Base-by-base conservation (phyloP, 2,113 vertebrate species). In the Rattus rattus region DNA sequence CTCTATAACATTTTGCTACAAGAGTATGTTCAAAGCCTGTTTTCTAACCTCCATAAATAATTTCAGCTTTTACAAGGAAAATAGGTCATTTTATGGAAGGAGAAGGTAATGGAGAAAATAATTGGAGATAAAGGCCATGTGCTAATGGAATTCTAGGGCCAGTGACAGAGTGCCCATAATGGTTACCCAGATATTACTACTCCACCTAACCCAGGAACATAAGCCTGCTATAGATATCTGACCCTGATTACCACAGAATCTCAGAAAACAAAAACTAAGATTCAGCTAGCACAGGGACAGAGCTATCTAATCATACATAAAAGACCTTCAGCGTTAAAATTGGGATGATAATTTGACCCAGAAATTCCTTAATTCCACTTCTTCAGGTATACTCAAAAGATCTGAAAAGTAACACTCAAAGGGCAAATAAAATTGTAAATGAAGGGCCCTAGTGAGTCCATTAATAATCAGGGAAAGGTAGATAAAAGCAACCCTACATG, bases 31-130 rank as follows among this genome's bases (percentile, higher is more conserved):
- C 80, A 33, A 84, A 30, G 28, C 73, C 59, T 65, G 14, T 65
- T 85, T 76, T 36, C 49, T 54, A 39, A 24, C 20, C 67, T 81
- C 26, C 3, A 1, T 24, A 30, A 52, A 94, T 69, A 36, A 39
- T 87, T 12, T 61, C 80, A 16, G 54, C 81, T 95, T 96, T 95
- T 75, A 63, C 61, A 81, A 72, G 61, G 52, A 93, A 96, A 76
- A 65, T 39, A 39, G 81, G 59, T 54, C 30, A 77, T 54, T 54
- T 47, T 43, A 17, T 61, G 8, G 91, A 84, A 92, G 76, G 10
- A 91, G 6, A n/a, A 72, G 17, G 47, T 67, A 67, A 92, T 47
- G 14, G 30, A 85, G 63, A 85, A 90, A 91, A 88, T 88, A 52
- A 36, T 56, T 85, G 39, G 13, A 26, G 14, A 33, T 84, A 43